phyloP scores from a whole-genome alignment of 1,140 invertebrate genomes.

The Drosophila melanogaster region DNA sequence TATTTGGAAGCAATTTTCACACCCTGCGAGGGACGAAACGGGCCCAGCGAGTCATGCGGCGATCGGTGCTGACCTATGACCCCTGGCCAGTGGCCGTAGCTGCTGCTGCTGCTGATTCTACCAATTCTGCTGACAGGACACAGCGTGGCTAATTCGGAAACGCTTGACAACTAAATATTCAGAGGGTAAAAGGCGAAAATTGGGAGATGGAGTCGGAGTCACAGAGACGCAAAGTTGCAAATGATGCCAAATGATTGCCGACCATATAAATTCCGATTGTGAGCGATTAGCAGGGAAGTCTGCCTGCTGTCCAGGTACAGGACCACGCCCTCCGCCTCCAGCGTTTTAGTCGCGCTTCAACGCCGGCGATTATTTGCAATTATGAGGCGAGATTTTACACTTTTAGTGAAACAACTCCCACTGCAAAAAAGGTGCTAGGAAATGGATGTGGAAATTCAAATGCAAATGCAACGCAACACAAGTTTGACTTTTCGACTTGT shows the following conservation, averaged over 20 bases:
- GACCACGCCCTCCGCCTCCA: constrained; percentile 40
- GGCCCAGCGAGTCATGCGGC: constrained; percentile 43
- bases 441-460: neutral
- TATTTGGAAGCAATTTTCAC: constrained; percentile 83
- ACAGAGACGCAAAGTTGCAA: constrained; percentile 58
- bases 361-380: constrained; percentile 75
- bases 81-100: constrained; percentile 32
- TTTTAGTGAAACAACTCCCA: constrained; percentile 38
- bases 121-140: constrained; percentile 65
- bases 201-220: neutral
- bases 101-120: constrained; percentile 31
- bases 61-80: constrained; percentile 34
- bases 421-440: constrained; percentile 9
- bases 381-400: constrained; percentile 71
- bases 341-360: constrained; percentile 68
- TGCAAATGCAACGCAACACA: constrained; percentile 12
- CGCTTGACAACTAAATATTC: constrained; percentile 70
- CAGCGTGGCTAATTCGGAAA: constrained; percentile 70
- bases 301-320: constrained; percentile 25
- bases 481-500: constrained; percentile 68
- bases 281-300: constrained; percentile 59
- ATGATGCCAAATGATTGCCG: constrained; percentile 82
- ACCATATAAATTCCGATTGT: constrained; percentile 81
- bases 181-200: constrained; percentile 3
- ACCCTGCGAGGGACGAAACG: constrained; percentile 57